Conservation (phyloP, 1,140 invertebrate species). For the Papilio machaon region DNA sequence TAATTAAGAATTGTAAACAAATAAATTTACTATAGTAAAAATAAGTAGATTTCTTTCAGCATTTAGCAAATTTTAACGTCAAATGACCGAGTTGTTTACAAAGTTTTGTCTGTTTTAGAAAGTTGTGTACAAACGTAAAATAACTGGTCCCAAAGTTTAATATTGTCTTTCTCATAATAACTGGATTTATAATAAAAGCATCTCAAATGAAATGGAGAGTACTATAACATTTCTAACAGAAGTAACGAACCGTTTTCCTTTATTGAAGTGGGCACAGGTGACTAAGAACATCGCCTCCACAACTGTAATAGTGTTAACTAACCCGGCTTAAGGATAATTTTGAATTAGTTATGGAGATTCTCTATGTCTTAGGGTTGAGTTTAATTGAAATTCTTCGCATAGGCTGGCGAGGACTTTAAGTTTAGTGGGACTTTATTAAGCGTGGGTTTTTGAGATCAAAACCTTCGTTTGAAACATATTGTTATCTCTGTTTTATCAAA, state of each 20-base stretch:
- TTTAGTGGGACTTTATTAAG: conserved; percentile 7
- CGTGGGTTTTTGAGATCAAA: no score
- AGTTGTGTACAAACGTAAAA: no score
- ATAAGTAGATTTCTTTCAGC: no score
- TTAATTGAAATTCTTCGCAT: conserved; percentile 24
- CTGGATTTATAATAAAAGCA: not conserved
- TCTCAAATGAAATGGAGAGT: not conserved
- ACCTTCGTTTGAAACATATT: no score
- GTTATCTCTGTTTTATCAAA: no score
- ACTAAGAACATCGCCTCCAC: not conserved
- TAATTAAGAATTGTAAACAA: no score
- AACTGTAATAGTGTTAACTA: not conserved
- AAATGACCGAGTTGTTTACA: no score
- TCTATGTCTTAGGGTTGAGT: conserved; percentile 7
- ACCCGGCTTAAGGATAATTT: conserved; percentile 10
- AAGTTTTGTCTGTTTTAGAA: no score
- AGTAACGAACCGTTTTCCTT: not conserved
- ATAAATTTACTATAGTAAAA: no score
- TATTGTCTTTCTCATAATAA: no score
- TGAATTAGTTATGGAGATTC: conserved; percentile 24
- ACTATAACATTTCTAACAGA: not conserved
- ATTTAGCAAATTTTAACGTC: no score
- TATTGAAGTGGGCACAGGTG: not conserved
- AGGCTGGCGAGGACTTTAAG: not conserved
- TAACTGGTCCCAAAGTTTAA: no score